Evolutionary conservation across 2,113 vertebrate species (phyloP).

Genomic region (Prochilodus magdalenae): DNA sequence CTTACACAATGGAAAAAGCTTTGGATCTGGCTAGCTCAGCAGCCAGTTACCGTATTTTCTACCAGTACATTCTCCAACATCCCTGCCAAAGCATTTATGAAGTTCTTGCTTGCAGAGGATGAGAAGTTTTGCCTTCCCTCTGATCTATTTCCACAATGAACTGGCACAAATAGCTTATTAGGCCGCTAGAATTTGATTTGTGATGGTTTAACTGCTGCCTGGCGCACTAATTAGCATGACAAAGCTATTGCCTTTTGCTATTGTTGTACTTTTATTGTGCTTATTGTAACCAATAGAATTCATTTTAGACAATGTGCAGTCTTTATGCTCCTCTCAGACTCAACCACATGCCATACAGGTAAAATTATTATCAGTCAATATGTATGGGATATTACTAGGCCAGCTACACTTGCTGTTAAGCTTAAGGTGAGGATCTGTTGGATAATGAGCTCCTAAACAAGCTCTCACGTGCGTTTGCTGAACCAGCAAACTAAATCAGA

Average conservation of each 20-base stretch:
- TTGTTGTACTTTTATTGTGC: neutral
- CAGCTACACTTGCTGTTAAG: neutral
- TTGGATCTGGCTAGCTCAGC: neutral
- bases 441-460: neutral
- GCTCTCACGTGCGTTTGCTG: neutral
- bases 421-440: neutral
- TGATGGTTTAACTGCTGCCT: neutral
- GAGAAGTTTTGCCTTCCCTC: neutral
- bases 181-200: neutral
- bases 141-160: neutral
- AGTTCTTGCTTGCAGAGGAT: neutral
- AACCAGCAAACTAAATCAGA: neutral
- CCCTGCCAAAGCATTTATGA: neutral
- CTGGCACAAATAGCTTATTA: neutral
- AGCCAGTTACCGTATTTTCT: neutral
- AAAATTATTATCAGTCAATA: too few species aligned
- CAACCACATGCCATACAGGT: too few species aligned
- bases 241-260: neutral
- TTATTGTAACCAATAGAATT: neutral
- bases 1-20: neutral
- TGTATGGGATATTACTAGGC: neutral
- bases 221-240: neutral
- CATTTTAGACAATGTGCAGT: neutral
- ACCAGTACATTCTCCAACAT: neutral
- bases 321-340: neutral